Evolutionary conservation across 1,140 invertebrate genomes (phyloP).

Genomic region (Tribolium castaneum): DNA sequence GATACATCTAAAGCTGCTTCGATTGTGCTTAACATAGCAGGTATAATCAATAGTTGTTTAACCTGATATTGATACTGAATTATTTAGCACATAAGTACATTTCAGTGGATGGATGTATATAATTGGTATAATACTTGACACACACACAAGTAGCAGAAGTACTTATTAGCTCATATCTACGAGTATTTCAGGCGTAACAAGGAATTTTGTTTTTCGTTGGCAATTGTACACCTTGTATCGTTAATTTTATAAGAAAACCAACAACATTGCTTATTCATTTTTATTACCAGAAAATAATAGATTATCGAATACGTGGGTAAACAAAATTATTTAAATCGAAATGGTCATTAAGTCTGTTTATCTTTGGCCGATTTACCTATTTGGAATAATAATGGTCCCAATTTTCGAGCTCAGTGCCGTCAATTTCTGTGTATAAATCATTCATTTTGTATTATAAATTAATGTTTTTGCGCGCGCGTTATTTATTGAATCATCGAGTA

Average conservation of each 20-base stretch:
- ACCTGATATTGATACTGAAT: neutral
- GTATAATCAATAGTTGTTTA: neutral
- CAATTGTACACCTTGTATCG: neutral
- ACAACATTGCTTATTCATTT: neutral
- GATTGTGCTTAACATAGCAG: neutral
- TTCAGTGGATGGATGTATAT: neutral
- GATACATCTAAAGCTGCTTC: neutral
- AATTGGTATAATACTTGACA: neutral
- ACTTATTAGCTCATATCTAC: neutral
- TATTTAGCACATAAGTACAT: neutral
- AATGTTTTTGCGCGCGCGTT: neutral
- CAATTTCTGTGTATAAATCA: neutral
- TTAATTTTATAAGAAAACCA: neutral
- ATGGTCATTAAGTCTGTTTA: neutral
- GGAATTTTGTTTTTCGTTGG: neutral
- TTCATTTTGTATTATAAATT: neutral
- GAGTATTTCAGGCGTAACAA: too few relatives aligned
- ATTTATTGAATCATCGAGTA: conserved; percentile 8
- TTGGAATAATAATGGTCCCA: neutral
- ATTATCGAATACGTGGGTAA: neutral
- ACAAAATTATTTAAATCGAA: neutral
- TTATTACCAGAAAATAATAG: neutral
- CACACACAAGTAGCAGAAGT: neutral
- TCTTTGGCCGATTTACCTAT: neutral
- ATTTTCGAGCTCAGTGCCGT: too few relatives aligned